phyloP scores from a whole-genome alignment of 2,888 invertebrate species.

The Cacoxenus indagator region DNA sequence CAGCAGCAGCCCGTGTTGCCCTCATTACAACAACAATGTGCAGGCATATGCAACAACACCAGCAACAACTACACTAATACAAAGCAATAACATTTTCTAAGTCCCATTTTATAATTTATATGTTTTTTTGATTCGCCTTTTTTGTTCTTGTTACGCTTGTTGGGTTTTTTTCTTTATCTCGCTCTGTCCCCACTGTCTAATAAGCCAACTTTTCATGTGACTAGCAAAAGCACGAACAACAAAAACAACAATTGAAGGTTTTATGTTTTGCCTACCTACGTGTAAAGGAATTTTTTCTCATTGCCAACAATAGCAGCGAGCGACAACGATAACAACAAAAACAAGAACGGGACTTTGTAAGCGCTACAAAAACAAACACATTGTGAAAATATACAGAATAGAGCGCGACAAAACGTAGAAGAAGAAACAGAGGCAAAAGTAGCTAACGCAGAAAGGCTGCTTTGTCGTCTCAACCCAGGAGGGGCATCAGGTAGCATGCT shows the following conservation, averaged over 20 bases:
- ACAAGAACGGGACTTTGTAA: slow-evolving; percentile 17
- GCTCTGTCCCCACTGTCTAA: not conserved
- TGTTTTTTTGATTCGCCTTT: slow-evolving; percentile 3
- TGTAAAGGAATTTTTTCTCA: slow-evolving; percentile 28
- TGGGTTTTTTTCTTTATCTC: not conserved
- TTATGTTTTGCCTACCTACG: slow-evolving; percentile 12
- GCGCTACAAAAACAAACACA: not conserved
- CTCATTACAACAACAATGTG: slow-evolving; percentile 11
- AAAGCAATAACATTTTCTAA: not conserved
- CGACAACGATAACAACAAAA: slow-evolving; percentile 9
- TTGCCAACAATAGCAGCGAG: slow-evolving; percentile 1
- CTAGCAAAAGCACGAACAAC: not conserved
- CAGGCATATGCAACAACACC: not conserved
- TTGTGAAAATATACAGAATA: not conserved
- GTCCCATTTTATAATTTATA: not conserved
- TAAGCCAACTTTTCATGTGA: not conserved
- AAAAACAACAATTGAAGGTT: slow-evolving; percentile 11
- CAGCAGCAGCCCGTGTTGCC: not conserved
- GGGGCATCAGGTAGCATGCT: slow-evolving; percentile 41
- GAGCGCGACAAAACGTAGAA: not conserved
- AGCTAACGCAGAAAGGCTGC: not conserved
- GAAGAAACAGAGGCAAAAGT: not conserved
- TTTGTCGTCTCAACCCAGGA: not conserved
- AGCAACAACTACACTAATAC: not conserved
- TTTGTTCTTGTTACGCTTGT: not conserved